Evolutionary conservation across 1,140 invertebrate genomes (phyloP).

Genomic region (Philaenus spumarius): DNA sequence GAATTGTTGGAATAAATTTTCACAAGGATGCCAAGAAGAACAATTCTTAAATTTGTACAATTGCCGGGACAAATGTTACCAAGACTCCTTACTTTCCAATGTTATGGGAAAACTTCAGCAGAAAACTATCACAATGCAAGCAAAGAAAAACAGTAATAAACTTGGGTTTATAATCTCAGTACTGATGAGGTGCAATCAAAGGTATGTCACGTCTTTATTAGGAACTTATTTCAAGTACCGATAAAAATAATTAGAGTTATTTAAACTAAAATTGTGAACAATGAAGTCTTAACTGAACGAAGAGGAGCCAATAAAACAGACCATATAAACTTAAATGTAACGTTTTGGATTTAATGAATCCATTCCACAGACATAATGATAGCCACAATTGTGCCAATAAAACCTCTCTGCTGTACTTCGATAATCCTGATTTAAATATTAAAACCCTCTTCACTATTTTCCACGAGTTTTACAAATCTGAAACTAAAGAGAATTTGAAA

Average conservation of each 20-base stretch:
- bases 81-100: no score
- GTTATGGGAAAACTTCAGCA: neutral
- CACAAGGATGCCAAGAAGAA: neutral
- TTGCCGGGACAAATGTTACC: neutral
- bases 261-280: neutral
- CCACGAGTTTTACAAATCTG: conserved; percentile 1
- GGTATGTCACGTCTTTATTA: neutral
- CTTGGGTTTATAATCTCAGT: neutral
- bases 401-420: neutral
- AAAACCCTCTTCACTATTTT: neutral
- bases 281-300: neutral
- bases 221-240: neutral
- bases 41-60: neutral
- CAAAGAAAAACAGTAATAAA: neutral
- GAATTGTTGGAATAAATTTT: no score
- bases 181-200: neutral
- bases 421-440: neutral
- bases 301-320: neutral
- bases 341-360: conserved; percentile 1
- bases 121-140: neutral
- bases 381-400: neutral
- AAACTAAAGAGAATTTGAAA: neutral
- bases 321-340: neutral
- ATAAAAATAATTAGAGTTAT: neutral
- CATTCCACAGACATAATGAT: neutral